Conservation (phyloP, 1,140 invertebrate genomes). For the Pseudomyrmex gracilis region DNA sequence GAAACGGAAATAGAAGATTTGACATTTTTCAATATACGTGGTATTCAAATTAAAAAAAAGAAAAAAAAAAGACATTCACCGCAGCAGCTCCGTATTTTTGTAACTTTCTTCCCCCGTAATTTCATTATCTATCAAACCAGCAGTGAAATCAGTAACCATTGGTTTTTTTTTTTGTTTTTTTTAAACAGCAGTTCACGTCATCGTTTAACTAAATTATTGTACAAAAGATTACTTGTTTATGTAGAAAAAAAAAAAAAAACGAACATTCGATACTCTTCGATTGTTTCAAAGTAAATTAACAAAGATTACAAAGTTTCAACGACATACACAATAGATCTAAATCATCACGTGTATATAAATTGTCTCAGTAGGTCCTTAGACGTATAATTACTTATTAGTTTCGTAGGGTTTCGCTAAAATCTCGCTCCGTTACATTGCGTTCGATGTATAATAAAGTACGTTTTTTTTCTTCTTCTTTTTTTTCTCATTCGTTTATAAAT, state of each 20-base stretch:
- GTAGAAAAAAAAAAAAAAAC: slow-evolving; percentile 67
- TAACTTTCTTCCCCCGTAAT: no score
- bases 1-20: no score
- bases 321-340: slow-evolving; percentile 60
- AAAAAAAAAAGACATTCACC: background rate
- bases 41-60: background rate
- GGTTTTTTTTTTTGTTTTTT: no score
- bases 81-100: no score
- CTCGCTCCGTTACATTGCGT: slow-evolving; percentile 57
- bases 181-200: background rate
- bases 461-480: slow-evolving; percentile 44
- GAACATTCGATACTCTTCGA: slow-evolving; percentile 50
- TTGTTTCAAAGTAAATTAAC: slow-evolving; percentile 54
- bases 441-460: slow-evolving; percentile 74
- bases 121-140: no score
- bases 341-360: slow-evolving; percentile 52
- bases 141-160: no score
- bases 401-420: slow-evolving; percentile 63
- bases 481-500: slow-evolving; percentile 74
- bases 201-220: slow-evolving; percentile 78
- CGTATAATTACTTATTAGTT: slow-evolving; percentile 44
- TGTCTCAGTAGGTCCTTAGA: slow-evolving; percentile 1
- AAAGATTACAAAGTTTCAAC: slow-evolving; percentile 48
- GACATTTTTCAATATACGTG: no score
- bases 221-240: slow-evolving; percentile 76